Evolutionary conservation across 2,888 invertebrate genomes (phyloP).

Genomic region (Maniola hyperantus): DNA sequence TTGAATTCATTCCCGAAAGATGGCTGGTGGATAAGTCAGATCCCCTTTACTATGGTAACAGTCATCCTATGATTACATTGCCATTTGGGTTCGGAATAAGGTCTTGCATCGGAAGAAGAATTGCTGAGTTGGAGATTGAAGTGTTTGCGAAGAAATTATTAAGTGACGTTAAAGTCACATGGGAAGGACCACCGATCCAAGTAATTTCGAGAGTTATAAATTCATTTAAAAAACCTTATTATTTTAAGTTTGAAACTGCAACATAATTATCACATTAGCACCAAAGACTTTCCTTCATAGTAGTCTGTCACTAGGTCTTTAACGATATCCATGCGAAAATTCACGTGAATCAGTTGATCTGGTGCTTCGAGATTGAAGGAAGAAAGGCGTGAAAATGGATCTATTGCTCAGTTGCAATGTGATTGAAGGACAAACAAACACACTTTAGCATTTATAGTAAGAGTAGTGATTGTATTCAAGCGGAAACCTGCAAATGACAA

Average conservation of each 20-base stretch:
- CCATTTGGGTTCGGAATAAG: slow-evolving; percentile 88
- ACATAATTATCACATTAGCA: slow-evolving; percentile 2
- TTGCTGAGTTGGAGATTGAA: slow-evolving; percentile 88
- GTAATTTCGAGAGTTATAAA: slow-evolving; percentile 57
- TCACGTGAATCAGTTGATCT: no score
- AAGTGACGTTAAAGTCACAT: slow-evolving; percentile 55
- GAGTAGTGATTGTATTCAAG: no score
- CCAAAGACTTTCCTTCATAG: no score
- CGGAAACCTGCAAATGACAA: no score
- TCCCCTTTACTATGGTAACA: slow-evolving; percentile 69
- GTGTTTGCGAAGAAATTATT: slow-evolving; percentile 68
- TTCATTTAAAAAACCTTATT: slow-evolving; percentile 58
- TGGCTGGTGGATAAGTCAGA: slow-evolving; percentile 84
- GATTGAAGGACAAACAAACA: no score
- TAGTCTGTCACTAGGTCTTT: no score
- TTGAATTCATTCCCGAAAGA: slow-evolving; percentile 85
- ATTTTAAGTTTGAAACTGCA: slow-evolving; percentile 56
- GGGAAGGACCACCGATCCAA: slow-evolving; percentile 69
- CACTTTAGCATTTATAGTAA: no score
- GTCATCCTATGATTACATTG: slow-evolving; percentile 83
- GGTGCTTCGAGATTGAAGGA: no score
- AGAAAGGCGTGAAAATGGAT: no score
- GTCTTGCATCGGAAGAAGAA: slow-evolving; percentile 86
- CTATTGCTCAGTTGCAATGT: no score
- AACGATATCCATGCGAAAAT: no score